Evolutionary conservation across 2,888 invertebrate genomes (phyloP).

Genomic region (Agrochola lychnidis): DNA sequence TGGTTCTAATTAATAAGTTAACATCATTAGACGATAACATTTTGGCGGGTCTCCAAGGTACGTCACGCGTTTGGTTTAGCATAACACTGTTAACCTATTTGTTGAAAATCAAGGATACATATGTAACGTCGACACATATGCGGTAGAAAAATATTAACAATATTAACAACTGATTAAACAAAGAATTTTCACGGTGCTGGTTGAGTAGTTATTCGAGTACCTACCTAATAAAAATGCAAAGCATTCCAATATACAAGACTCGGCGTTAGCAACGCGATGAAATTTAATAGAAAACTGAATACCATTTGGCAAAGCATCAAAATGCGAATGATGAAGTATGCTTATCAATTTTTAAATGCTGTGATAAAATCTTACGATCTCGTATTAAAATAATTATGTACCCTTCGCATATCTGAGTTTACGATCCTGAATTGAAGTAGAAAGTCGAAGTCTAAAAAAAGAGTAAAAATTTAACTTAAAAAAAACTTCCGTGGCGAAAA

Average conservation of each 20-base stretch:
- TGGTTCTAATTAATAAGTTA: constrained; percentile 81
- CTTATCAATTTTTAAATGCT: constrained; percentile 36
- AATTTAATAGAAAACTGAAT: constrained; percentile 38
- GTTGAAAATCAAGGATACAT: constrained; percentile 75
- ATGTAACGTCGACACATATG: constrained; percentile 52
- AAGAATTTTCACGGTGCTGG: not conserved
- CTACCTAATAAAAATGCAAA: constrained; percentile 23
- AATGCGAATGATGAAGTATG: constrained; percentile 49
- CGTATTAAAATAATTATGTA: constrained; percentile 22
- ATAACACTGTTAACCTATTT: constrained; percentile 83
- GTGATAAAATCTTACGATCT: constrained; percentile 28
- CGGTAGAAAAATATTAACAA: constrained; percentile 30
- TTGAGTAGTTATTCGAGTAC: constrained; percentile 16
- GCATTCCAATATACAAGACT: constrained; percentile 5
- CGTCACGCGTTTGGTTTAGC: constrained; percentile 76
- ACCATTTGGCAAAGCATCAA: constrained; percentile 70
- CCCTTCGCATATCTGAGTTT: not conserved
- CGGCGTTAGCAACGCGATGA: constrained; percentile 38
- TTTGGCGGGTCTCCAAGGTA: constrained; percentile 81
- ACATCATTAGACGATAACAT: constrained; percentile 77
- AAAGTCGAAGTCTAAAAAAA: not conserved
- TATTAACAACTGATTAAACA: constrained; percentile 2
- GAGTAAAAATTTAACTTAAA: not conserved
- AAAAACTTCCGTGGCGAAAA: not conserved
- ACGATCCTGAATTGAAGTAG: constrained; percentile 4